Percentiles rank a stretch among this genome's conserved stretches.
These are phyloP conservation scores for Nematostella vectensis DNA, from an alignment of 92 coral and sea anemone species.

Conservation along the genomic window DNA sequence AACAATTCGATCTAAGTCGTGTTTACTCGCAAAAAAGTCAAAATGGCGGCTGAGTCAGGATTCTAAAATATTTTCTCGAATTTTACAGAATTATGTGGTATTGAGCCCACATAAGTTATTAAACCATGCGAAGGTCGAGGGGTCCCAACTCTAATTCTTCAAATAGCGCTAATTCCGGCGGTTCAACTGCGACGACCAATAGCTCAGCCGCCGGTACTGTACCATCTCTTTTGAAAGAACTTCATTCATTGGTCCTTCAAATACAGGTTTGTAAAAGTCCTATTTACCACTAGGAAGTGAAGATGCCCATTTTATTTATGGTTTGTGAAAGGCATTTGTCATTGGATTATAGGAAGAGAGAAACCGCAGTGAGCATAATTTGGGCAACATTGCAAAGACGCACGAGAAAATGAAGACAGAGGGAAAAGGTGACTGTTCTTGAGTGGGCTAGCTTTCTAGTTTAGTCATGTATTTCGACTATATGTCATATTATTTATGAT, in stretches of 20 bases:
- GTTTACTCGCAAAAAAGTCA: no score
- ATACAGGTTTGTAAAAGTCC: slow-evolving; percentile 73
- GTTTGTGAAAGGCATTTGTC: no score
- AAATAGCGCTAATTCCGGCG: slow-evolving; percentile 10
- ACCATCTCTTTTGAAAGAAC: slow-evolving; percentile 85
- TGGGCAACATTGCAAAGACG: slow-evolving; percentile 78
- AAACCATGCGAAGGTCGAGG: slow-evolving; percentile 27
- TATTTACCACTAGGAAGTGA: background rate
- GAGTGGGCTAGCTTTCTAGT: background rate
- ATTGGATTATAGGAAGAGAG: slow-evolving; percentile 82
- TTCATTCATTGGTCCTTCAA: slow-evolving; percentile 77
- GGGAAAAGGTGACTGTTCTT: slow-evolving; percentile 63
- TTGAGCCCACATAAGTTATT: no score
- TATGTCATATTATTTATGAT: no score
- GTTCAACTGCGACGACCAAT: slow-evolving; percentile 1
- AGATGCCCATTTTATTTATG: background rate
- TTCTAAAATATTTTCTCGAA: no score
- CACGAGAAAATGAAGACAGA: slow-evolving; percentile 98
- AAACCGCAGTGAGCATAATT: slow-evolving; percentile 86
- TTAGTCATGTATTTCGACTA: background rate
- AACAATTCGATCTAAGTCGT: no score
- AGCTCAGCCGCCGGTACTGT: slow-evolving; percentile 45
- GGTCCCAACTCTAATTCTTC: slow-evolving; percentile 12
- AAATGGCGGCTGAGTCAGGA: slow-evolving; percentile 4
- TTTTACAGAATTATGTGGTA: no score